Evolutionary conservation across 2,888 invertebrate genomes (phyloP), one percentile per base, ranked within the genome.

Genomic region (Steinernema hermaphroditum): DNA sequence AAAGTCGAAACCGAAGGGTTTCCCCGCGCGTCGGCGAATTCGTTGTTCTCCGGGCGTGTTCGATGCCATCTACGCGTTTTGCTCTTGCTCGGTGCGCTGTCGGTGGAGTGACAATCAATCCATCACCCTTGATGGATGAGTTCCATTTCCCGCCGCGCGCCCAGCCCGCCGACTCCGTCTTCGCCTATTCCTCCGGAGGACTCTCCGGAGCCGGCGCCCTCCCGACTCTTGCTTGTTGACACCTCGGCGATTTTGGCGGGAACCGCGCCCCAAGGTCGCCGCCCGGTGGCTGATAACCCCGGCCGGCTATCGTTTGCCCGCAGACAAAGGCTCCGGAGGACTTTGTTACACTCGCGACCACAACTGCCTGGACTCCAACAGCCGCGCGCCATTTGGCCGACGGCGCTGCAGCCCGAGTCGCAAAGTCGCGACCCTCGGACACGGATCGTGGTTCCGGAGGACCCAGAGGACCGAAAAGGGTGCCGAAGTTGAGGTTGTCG

Each of bases 81-180:
- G 32, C 62, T 62, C 62, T 62, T 34, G 62, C 32, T 32, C 62
- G 62, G 32, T 32, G 29, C 62, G 62, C 62, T 62, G 62, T 62
- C 62, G 62, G 16, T 62, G 32, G 62, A 9, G 32, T 62, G 62
- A 62, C 62, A 62, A 62, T 62, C 62, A 62, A 62, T 62, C 62
- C 62, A 62, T 62, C 62, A 62, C 22, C 22, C 32, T 29, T 62
- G 62, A 62, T 62, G 62, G 62, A 62, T 62, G 62, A 62, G 62
- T 62, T 62, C 62, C 62, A 62, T 62, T 62, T 62, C 34, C 62
- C 62, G n/a, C 32, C 62, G 62, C 62, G 62, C 62, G 62, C 62
- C 9, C 16, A 16, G 62, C 62, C 29, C 32, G 32, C 37, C 62
- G 62, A 62, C 29, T 62, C 32, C 29, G 27, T 19, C 29, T 62